Base-by-base conservation (phyloP, 2,888 invertebrate species). In the Biston stratarius region DNA sequence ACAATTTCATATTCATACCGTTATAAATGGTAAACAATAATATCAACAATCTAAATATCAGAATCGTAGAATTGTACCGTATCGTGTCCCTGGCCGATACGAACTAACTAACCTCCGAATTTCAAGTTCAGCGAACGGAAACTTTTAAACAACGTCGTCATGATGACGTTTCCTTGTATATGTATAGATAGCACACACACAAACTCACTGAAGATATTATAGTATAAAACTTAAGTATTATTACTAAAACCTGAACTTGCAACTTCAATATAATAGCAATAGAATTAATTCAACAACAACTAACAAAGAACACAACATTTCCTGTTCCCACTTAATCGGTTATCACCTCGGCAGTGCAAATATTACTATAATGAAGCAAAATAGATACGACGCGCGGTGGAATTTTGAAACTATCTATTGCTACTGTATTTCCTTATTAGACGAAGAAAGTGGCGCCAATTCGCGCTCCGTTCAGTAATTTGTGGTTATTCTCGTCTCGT, bases 61-160 rank as follows among this genome's bases (percentile, higher is more conserved):
- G 11, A 53, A 53, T 6, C 8, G 53, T 14, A 2, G 11, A 53
- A 53, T 6, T 8, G 53, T 36, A 38, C 55, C 55, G 42, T n/a
- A 12, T 33, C 42, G 55, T n/a, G 55, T 5, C 42, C 55, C 10
- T 33, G 34, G 12, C 49, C 40, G 40, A 36, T 48, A 10, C 49
- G 42, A 24, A 44, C 42, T 7, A 15, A 87, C 88, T 85, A 81
- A 89, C 89, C 89, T 87, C 80, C 80, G 71, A 83, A 73, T 75
- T 82, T 85, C 72, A 78, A 80, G 77, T 80, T 83, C 79, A 84
- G 72, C 64, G 81, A 55, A 74, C 82, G 77, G 44, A 85, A 69
- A 71, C 73, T 80, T 69, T 80, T 83, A 55, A 67, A 38, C 47
- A 85, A 70, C 45, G 77, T 72, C 64, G 77, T 77, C 84, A 84